Base-by-base conservation (phyloP, 2,888 invertebrate genomes). In the Apoderus coryli region DNA sequence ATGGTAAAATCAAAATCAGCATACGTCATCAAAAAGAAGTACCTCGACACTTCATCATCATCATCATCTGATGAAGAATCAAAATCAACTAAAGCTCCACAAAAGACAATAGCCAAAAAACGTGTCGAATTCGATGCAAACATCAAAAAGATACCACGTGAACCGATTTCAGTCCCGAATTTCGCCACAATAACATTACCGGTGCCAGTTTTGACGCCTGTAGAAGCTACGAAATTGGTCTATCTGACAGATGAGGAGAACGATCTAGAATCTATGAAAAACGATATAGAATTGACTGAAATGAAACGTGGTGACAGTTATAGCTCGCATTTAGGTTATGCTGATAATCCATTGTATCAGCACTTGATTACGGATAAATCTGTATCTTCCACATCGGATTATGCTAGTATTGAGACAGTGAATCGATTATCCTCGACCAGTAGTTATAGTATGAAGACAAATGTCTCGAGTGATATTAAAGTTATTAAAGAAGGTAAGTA, bases 151-250 rank as follows among this genome's bases (percentile, higher is more conserved):
- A 60, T 75, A 52, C 60, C 73, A 1, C 62, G 76, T 29, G 78
- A 78, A 44, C 76, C 75, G 2, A 67, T 74, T 27, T 79, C 78
- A 3, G 78, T 78, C 44, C 78, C 79, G 41, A 78, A 79, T 53
- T 77, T 78, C 50, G 70, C 70, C 32, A 36, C 48, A 4, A 59
- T 76, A 42, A 64, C 67, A 3, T 55, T 72, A 22, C 71, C 72
- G 16, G 71, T 73, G 3, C 73, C 73, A 5, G 70, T 67, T 11
- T 56, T 76, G 27, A 73, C 76, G 1, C 75, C 77, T 0, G 66
- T 71, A 9, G 75, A 75, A 51, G 74, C 73, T 3, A 61, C 76
- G 1, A 64, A 72, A 42, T 60, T 78, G 7, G 77, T 77, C 1
- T 77, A 74, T 50, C 57, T 78, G 22, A 73, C 73, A 2, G 76